phyloP scores from a whole-genome alignment of 2,888 invertebrate genomes.

The Leptinotarsa rubiginosa region DNA sequence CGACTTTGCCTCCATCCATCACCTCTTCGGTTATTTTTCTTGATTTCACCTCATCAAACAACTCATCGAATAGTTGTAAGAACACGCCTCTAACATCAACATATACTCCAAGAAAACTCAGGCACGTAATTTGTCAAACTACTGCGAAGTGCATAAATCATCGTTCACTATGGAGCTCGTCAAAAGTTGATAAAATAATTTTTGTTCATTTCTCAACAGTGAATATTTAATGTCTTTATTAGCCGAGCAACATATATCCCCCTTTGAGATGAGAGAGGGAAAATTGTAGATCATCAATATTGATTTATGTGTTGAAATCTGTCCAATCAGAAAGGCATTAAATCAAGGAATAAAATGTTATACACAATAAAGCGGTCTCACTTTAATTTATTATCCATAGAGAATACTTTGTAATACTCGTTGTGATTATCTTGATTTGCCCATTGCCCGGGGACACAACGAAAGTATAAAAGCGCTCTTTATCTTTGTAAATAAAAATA shows the following conservation, averaged over 20 bases:
- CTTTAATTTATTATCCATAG: slow-evolving; percentile 45
- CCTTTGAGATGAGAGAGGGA: slow-evolving; percentile 33
- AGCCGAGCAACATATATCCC: slow-evolving; percentile 27
- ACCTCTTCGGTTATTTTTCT: background rate
- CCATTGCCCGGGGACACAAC: slow-evolving; percentile 30
- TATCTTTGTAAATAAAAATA: slow-evolving; percentile 29
- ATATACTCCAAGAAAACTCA: slow-evolving; percentile 9
- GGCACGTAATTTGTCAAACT: slow-evolving; percentile 16
- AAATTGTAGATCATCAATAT: slow-evolving; percentile 47
- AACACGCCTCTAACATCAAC: slow-evolving; percentile 15
- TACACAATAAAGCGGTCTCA: slow-evolving; percentile 41
- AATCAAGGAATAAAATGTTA: slow-evolving; percentile 46
- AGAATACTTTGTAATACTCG: slow-evolving; percentile 40
- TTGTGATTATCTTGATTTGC: slow-evolving; percentile 24
- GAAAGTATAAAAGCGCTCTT: slow-evolving; percentile 32
- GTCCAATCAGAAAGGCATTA: slow-evolving; percentile 47
- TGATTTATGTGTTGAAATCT: slow-evolving; percentile 50
- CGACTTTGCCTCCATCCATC: background rate
- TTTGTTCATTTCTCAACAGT: slow-evolving; percentile 29
- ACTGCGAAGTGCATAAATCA: slow-evolving; percentile 18
- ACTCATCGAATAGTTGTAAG: slow-evolving; percentile 12
- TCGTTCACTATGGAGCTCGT: background rate
- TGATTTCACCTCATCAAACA: slow-evolving; percentile 8
- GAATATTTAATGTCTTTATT: slow-evolving; percentile 40
- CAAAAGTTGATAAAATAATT: slow-evolving; percentile 30